Percentiles rank a stretch among this genome's conserved stretches.
These are phyloP conservation scores for Torymus tubicola DNA, from an alignment of 2,888 invertebrate species.

Conservation along the genomic window DNA sequence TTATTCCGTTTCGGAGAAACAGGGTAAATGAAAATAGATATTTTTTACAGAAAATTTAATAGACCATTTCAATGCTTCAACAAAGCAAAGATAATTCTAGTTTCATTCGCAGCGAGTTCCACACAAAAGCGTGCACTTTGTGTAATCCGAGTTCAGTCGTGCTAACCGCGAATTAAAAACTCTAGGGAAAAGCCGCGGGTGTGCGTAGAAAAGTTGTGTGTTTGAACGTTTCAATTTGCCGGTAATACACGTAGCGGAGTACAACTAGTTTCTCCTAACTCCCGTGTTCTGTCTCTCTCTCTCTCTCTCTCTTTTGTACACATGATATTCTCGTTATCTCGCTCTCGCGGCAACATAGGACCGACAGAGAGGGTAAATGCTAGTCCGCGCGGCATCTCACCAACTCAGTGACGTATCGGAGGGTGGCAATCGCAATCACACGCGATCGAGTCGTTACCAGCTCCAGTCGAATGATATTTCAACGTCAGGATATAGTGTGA, in stretches of 20 bases:
- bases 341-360: slow-evolving; percentile 43
- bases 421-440: slow-evolving; percentile 68
- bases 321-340: slow-evolving; percentile 49
- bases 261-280: slow-evolving; percentile 19
- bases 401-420: slow-evolving; percentile 62
- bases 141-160: neutral
- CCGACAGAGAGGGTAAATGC: slow-evolving; percentile 57
- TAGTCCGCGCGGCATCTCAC: slow-evolving; percentile 18
- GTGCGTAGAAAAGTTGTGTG: neutral
- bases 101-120: too few species aligned
- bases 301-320: slow-evolving; percentile 19
- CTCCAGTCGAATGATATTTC: slow-evolving; percentile 68
- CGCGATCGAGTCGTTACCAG: slow-evolving; percentile 71
- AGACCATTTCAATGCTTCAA: too few species aligned
- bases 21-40: too few species aligned
- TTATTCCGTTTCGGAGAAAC: too few species aligned
- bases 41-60: too few species aligned
- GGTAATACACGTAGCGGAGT: neutral
- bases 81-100: too few species aligned
- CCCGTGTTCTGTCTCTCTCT: slow-evolving; percentile 1
- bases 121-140: neutral
- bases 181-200: neutral
- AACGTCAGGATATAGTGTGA: slow-evolving; percentile 56
- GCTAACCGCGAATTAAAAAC: neutral
- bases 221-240: slow-evolving; percentile 31